Base-by-base conservation (phyloP, 1,140 invertebrate genomes). In the Cylas formicarius region DNA sequence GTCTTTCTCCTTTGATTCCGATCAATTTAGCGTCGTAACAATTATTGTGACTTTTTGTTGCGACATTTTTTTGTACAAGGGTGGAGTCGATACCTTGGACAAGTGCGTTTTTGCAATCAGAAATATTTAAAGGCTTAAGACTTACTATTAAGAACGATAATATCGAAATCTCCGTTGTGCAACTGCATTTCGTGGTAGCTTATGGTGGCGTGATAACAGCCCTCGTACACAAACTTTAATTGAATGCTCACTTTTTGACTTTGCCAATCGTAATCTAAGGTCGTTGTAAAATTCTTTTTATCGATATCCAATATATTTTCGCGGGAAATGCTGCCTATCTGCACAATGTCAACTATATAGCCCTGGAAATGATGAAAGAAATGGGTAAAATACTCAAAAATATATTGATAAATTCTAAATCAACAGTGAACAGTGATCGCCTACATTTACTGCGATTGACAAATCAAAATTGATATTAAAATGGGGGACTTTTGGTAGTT, bases 131-230 rank as follows among this genome's bases (percentile, higher is more conserved):
- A 28, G 33, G 40, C 19, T 38, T 19, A 14, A 45, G 31, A 71
- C 81, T 74, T 69, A 90, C 86, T 80, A 56, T 81, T 89, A 28
- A 95, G 73, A 17, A 91, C 88, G 54, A 95, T 87, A 58, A 92
- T 90, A 66, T 92, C 86, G 61, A 94, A 94, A 62, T 90, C 84
- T 10, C 90, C 91, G 67, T 93, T 92, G 55, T 86, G 84, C 50
- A 95, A 67, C 55, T 84, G 78, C 42, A 80, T 72, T 28, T 81
- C 80, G 29, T 79, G 74, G 61, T 90, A 89, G 50, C 76, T 81
- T 14, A 94, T 81, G 35, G 78, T 78, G n/a, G 87, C 86, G 54
- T 82, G 78, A 66, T 83, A 89, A 60, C 87, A 86, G 17, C 85
- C 87, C 42, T 80, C 78, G 52, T 72, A 72, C 3, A 77, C 69